phyloP scores from a whole-genome alignment of 2,888 invertebrate genomes.

The Platycheirus rosarum region DNA sequence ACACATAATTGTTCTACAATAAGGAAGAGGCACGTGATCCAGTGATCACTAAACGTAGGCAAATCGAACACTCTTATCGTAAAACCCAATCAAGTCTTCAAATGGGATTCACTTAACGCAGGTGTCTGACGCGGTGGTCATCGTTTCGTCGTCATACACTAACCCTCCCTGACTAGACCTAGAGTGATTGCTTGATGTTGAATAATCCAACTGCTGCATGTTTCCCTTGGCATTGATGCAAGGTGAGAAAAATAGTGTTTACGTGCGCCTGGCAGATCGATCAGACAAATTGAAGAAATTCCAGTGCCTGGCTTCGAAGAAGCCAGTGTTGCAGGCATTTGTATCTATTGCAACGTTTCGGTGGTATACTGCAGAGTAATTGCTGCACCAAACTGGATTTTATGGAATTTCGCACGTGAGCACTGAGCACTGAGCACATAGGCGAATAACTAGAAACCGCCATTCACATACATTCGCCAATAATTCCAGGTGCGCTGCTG shows the following conservation, averaged over 20 bases:
- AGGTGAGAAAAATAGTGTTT: constrained; percentile 70
- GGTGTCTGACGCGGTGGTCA: constrained; percentile 48
- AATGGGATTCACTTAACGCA: constrained; percentile 50
- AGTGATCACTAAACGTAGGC: constrained; percentile 33
- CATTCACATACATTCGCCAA: constrained; percentile 24
- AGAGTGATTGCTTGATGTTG: constrained; percentile 36
- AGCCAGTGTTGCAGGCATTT: not conserved
- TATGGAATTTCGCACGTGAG: constrained; percentile 71
- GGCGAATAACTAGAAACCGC: too few species aligned
- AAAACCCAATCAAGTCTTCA: constrained; percentile 43
- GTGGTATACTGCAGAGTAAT: constrained; percentile 51
- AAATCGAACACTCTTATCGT: constrained; percentile 40
- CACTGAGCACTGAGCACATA: constrained; percentile 45
- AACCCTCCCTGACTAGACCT: constrained; percentile 17
- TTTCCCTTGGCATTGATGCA: constrained; percentile 65
- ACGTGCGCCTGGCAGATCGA: constrained; percentile 62
- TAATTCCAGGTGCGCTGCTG: constrained; percentile 59
- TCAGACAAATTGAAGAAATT: constrained; percentile 68
- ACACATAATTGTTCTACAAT: not conserved
- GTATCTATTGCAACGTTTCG: constrained; percentile 1
- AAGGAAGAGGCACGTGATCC: constrained; percentile 38
- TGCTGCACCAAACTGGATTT: constrained; percentile 62
- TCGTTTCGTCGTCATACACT: not conserved
- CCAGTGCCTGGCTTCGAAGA: constrained; percentile 12
- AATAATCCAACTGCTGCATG: constrained; percentile 15